Percentiles rank a stretch among this genome's conserved stretches.
Conservation (phyloP, 2,797 vertebrate species). For the Sciurus carolinensis region DNA sequence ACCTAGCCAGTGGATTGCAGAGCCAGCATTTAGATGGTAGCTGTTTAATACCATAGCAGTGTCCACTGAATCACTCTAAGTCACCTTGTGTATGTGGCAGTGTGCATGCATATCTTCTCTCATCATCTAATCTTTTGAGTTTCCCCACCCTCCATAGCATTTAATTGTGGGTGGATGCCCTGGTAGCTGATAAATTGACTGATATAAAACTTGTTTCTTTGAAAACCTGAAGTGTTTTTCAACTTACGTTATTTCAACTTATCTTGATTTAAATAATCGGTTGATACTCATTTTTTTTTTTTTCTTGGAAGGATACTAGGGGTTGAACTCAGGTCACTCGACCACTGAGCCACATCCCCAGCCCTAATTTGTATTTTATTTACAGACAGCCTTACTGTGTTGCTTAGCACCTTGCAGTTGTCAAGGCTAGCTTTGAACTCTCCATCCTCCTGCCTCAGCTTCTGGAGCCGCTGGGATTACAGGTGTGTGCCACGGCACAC, state of each 20-base stretch:
- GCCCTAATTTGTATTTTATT: no score
- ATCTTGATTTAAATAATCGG: constrained; percentile 7
- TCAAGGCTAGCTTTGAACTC: no score
- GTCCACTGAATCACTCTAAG: not conserved
- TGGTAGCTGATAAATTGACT: not conserved
- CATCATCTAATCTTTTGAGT: not conserved
- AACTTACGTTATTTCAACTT: not conserved
- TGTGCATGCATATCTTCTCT: not conserved
- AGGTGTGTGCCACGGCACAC: no score
- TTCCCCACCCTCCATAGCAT: not conserved
- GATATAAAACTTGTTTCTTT: not conserved
- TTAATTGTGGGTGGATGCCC: not conserved
- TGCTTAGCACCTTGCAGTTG: no score
- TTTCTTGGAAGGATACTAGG: no score
- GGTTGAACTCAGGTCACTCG: no score
- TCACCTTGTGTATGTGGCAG: not conserved
- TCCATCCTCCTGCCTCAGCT: no score
- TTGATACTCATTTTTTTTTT: not conserved
- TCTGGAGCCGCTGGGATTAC: no score
- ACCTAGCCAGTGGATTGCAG: not conserved
- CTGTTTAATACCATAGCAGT: no score
- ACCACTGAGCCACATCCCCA: no score
- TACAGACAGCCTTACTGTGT: no score
- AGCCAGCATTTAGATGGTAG: not conserved
- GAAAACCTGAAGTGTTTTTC: not conserved